Percentiles rank a stretch among this genome's conserved stretches.
Conservation (phyloP, 2,113 vertebrate genomes). For the Eublepharis macularius region DNA sequence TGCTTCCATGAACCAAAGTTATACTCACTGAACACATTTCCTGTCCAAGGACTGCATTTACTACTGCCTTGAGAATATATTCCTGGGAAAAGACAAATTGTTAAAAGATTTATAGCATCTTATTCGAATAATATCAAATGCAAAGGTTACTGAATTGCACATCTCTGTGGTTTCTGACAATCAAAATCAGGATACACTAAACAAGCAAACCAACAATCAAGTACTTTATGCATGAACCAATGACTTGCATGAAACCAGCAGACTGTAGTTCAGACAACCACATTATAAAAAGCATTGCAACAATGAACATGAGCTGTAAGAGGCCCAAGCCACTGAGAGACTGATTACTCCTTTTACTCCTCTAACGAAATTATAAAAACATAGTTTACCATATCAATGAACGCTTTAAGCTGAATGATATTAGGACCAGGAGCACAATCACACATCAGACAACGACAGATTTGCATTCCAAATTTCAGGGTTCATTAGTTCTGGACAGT, state of each 20-base stretch:
- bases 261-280: not conserved
- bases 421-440: not conserved
- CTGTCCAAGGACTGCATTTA: constrained; percentile 94
- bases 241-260: constrained; percentile 22
- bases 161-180: not conserved
- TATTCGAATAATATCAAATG: constrained; percentile 12
- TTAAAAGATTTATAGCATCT: not conserved
- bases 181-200: not conserved
- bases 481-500: not conserved
- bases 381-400: not conserved
- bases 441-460: not conserved
- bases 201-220: not conserved
- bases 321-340: not conserved
- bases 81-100: constrained; percentile 76
- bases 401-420: not conserved
- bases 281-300: constrained; percentile 6
- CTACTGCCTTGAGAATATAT: constrained; percentile 96
- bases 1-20: not conserved
- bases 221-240: not conserved
- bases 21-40: constrained; percentile 91
- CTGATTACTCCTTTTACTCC: not conserved
- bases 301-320: not conserved
- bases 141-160: not conserved
- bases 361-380: not conserved
- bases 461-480: not conserved